Conservation (phyloP, 37 sponge, comb jelly and placozoan species). For the Spongilla lacustris region DNA sequence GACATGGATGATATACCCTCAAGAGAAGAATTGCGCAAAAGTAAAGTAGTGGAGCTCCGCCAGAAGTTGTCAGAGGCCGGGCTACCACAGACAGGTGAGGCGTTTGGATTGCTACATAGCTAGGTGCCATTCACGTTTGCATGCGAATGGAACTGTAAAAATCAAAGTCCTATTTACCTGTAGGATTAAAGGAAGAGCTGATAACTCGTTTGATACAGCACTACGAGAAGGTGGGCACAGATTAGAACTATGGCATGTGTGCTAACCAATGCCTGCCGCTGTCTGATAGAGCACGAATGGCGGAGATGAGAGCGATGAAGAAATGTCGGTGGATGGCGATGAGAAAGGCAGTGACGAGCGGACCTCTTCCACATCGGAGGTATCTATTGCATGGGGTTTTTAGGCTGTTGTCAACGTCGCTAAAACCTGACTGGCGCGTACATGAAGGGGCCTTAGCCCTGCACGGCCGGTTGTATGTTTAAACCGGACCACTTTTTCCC, state of each 20-base stretch:
- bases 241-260: not conserved
- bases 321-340: not conserved
- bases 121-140: not conserved
- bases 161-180: not conserved
- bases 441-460: too few relatives aligned
- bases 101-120: too few relatives aligned
- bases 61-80: slow-evolving; percentile 10
- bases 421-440: too few relatives aligned
- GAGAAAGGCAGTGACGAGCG: not conserved
- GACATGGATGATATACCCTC: slow-evolving; percentile 27
- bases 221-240: slow-evolving; percentile 26
- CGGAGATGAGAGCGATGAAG: not conserved
- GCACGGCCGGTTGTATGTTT: too few relatives aligned
- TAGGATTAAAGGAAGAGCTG: slow-evolving; percentile 57
- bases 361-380: not conserved
- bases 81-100: slow-evolving; percentile 42
- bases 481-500: too few relatives aligned
- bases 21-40: slow-evolving; percentile 20
- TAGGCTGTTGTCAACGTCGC: too few relatives aligned
- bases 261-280: too few relatives aligned
- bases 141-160: not conserved
- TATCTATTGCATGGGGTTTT: not conserved
- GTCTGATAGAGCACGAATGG: not conserved
- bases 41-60: slow-evolving; percentile 44
- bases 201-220: slow-evolving; percentile 32